These are phyloP conservation scores for Xestia rhomboidea DNA, from an alignment of 2,888 invertebrate genomes.

Conservation along the genomic window DNA sequence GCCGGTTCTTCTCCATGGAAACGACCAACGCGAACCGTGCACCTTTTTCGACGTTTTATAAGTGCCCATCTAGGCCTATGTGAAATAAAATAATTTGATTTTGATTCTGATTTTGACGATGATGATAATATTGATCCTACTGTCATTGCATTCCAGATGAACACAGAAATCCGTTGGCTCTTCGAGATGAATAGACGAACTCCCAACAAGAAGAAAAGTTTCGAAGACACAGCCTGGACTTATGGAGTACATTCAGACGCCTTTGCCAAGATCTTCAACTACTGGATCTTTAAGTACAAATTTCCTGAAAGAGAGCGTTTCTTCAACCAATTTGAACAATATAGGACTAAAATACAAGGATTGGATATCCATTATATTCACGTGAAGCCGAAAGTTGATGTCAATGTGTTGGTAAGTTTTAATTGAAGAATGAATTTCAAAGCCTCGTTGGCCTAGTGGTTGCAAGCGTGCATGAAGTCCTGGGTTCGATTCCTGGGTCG, in stretches of 20 bases:
- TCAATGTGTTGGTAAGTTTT: slow-evolving; percentile 76
- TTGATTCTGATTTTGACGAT: too few species aligned
- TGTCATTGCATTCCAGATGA: slow-evolving; percentile 81
- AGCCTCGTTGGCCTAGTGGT: too few species aligned
- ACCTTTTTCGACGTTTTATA: too few species aligned
- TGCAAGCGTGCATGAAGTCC: too few species aligned
- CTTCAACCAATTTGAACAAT: slow-evolving; percentile 94
- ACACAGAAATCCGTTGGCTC: slow-evolving; percentile 88
- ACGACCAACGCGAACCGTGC: too few species aligned
- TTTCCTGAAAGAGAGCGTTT: slow-evolving; percentile 90
- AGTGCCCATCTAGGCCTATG: too few species aligned
- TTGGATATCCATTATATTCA: slow-evolving; percentile 94
- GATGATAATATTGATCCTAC: background rate
- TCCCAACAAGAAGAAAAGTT: slow-evolving; percentile 76
- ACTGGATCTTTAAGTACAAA: slow-evolving; percentile 95
- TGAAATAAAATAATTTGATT: too few species aligned
- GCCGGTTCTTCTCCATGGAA: too few species aligned
- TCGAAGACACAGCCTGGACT: slow-evolving; percentile 92
- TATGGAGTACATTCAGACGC: slow-evolving; percentile 95
- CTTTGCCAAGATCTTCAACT: slow-evolving; percentile 92
- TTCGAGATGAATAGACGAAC: slow-evolving; percentile 85
- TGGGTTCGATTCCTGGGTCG: too few species aligned
- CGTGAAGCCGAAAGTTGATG: slow-evolving; percentile 89
- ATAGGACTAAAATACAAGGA: slow-evolving; percentile 93
- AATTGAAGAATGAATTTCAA: background rate